These are phyloP conservation scores for Oreochromis mossambicus DNA, from an alignment of 2,797 vertebrate species.

Conservation along the genomic window DNA sequence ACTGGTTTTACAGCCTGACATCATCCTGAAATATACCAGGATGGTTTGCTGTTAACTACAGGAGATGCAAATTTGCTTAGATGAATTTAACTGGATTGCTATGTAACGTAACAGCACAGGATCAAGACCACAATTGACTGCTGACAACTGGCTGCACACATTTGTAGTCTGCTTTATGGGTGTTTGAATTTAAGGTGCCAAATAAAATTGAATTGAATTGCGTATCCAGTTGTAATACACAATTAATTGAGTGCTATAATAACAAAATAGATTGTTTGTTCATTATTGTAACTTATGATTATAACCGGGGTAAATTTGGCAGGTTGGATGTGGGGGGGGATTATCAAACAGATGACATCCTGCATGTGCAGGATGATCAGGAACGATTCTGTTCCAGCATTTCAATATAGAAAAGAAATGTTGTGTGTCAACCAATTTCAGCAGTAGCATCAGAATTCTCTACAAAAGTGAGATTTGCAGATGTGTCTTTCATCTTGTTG, in stretches of 20 bases:
- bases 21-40: background rate
- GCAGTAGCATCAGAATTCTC: background rate
- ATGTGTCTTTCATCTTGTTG: background rate
- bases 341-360: background rate
- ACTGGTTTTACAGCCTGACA: background rate
- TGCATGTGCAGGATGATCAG: background rate
- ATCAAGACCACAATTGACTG: background rate
- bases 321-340: background rate
- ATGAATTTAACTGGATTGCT: background rate
- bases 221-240: background rate
- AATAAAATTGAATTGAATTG: background rate
- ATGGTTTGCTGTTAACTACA: background rate
- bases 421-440: background rate
- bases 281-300: background rate
- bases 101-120: background rate
- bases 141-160: background rate
- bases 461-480: background rate
- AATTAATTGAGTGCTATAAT: background rate
- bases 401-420: background rate
- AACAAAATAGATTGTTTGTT: background rate
- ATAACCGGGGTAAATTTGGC: background rate
- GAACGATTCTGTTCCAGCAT: background rate
- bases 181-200: background rate
- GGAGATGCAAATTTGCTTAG: background rate
- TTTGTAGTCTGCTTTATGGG: fast-evolving